These are phyloP conservation scores for Enteromius unitaeniatus DNA, from an alignment of 2,797 vertebrate species.

Conservation along the genomic window DNA sequence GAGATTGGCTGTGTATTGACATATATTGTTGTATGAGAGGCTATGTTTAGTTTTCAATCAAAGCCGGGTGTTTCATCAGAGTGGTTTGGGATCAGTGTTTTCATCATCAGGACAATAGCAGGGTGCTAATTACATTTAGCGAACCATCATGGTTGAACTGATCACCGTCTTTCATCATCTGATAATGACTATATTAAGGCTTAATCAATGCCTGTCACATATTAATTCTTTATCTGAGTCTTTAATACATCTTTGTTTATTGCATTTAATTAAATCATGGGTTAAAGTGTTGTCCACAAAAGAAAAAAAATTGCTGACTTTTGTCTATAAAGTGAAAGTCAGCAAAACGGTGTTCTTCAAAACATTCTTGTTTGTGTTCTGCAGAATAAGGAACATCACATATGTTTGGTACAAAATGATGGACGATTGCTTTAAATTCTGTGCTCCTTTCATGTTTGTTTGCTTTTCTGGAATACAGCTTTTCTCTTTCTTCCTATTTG, in stretches of 20 bases:
- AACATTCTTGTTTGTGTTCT: background rate
- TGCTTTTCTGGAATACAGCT: background rate
- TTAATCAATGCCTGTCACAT: background rate
- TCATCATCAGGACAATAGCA: constrained; percentile 17
- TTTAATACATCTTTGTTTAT: background rate
- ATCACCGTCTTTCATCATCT: constrained; percentile 14
- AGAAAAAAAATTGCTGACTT: background rate
- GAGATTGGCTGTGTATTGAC: background rate
- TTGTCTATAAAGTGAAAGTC: background rate
- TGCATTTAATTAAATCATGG: background rate
- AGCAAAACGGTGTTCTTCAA: background rate
- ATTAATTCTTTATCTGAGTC: background rate
- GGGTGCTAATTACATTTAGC: constrained; percentile 19
- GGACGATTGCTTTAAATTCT: background rate
- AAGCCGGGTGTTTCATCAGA: background rate
- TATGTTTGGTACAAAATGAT: background rate
- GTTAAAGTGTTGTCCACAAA: background rate
- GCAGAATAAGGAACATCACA: background rate
- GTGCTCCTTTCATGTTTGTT: constrained; percentile 6
- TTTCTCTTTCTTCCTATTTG: background rate
- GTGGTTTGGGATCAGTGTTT: background rate
- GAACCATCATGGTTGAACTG: background rate
- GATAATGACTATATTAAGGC: background rate
- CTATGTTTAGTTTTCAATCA: background rate
- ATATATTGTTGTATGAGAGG: background rate